A percentile compares a stretch with the other conserved stretches of the same genome.
These are phyloP conservation scores for Cotesia congregata DNA, from an alignment of 2,888 invertebrate species.

Conservation along the genomic window DNA sequence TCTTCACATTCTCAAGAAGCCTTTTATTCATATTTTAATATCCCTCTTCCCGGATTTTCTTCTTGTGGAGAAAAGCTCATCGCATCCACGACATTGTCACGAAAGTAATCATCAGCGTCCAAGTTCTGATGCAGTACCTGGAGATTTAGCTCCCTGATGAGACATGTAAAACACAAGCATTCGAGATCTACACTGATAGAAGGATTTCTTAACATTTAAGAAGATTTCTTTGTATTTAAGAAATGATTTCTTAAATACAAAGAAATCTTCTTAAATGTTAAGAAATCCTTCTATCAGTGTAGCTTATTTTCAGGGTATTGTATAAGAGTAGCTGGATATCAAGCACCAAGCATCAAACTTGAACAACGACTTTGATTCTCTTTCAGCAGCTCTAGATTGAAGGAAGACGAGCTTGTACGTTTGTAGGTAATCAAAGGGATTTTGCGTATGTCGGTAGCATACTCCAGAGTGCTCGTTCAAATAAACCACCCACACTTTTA, in stretches of 20 bases:
- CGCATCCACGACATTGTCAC: conserved; percentile 25
- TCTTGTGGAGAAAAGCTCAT: neutral
- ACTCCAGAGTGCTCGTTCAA: conserved; percentile 45
- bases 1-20: neutral
- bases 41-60: neutral
- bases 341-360: conserved; percentile 9
- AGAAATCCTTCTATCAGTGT: no score
- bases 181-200: no score
- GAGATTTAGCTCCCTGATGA: conserved; percentile 21
- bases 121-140: conserved; percentile 20
- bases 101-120: conserved; percentile 34
- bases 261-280: no score
- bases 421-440: conserved; percentile 62
- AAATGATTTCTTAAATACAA: no score
- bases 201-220: no score
- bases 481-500: conserved; percentile 42
- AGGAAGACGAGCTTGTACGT: conserved; percentile 46
- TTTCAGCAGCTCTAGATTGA: conserved; percentile 22
- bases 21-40: neutral
- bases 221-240: no score
- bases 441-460: conserved; percentile 50
- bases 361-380: neutral
- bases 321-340: conserved; percentile 35
- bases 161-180: neutral
- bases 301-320: neutral